These are phyloP conservation scores for Pachyuromys duprasi DNA, from an alignment of 2,797 vertebrate species.

Conservation along the genomic window DNA sequence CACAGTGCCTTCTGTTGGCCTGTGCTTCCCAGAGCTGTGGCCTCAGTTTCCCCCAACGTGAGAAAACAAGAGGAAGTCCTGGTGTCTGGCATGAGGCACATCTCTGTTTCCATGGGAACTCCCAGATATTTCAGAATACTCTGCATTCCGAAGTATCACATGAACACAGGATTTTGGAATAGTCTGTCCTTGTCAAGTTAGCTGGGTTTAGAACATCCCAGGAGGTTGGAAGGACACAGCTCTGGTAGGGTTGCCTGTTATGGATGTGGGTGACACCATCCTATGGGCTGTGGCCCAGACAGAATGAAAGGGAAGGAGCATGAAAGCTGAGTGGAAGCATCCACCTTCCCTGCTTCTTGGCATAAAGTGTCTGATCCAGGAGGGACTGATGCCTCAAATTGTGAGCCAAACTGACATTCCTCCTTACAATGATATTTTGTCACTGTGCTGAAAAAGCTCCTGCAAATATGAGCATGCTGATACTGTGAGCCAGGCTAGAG, in stretches of 20 bases:
- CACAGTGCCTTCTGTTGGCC: fast-evolving
- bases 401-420: neutral
- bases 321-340: neutral
- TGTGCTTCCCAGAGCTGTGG: neutral
- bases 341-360: neutral
- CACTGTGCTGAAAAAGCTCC: neutral
- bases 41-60: neutral
- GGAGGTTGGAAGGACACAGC: neutral
- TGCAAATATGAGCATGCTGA: neutral
- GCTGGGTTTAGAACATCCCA: neutral
- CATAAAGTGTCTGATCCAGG: neutral
- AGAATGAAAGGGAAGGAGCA: neutral
- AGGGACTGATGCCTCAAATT: neutral
- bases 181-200: neutral
- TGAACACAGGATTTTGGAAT: too few species aligned
- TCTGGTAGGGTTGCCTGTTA: neutral
- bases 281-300: neutral
- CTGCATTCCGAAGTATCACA: neutral
- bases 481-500: neutral
- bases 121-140: neutral
- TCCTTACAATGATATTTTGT: neutral
- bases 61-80: neutral
- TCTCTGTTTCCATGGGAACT: neutral
- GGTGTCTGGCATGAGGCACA: neutral
- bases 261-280: neutral